Evolutionary conservation across 2,113 vertebrate genomes (phyloP).

Genomic region (Semicossyphus pulcher): DNA sequence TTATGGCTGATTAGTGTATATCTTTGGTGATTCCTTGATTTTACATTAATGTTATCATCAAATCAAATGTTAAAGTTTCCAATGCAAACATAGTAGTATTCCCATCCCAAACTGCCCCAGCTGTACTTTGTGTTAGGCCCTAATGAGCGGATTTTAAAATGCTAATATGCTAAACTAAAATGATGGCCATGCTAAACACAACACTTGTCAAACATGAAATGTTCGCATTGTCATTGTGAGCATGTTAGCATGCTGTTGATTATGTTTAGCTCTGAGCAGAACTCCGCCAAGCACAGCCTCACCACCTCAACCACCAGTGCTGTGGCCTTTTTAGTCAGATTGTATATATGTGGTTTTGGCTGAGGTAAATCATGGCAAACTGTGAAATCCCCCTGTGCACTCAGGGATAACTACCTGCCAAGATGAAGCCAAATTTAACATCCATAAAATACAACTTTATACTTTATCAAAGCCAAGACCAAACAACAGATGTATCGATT

Average conservation of each 20-base stretch:
- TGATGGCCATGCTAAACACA: not conserved
- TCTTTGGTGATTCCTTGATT: not conserved
- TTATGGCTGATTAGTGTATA: too few relatives aligned
- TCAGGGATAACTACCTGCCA: slow-evolving; percentile 10
- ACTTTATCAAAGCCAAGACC: slow-evolving; percentile 22
- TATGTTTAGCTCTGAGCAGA: not conserved
- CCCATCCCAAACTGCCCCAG: not conserved
- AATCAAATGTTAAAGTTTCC: not conserved
- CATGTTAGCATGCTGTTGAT: not conserved
- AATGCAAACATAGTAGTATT: too few relatives aligned
- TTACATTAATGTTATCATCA: too few relatives aligned
- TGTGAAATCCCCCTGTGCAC: slow-evolving; percentile 1
- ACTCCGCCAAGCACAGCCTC: too few relatives aligned
- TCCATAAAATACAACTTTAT: slow-evolving; percentile 31
- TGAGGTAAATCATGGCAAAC: not conserved
- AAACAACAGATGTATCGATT: slow-evolving; percentile 48
- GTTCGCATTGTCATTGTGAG: not conserved
- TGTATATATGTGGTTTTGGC: not conserved
- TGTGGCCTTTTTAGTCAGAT: too few relatives aligned
- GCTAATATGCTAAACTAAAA: not conserved
- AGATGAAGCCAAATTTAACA: slow-evolving; percentile 20
- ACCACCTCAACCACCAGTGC: too few relatives aligned
- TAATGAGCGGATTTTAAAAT: not conserved
- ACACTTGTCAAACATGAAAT: not conserved
- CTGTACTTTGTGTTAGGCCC: not conserved